Conservation (phyloP, 2,888 invertebrate species). For the Iphiclides podalirius region DNA sequence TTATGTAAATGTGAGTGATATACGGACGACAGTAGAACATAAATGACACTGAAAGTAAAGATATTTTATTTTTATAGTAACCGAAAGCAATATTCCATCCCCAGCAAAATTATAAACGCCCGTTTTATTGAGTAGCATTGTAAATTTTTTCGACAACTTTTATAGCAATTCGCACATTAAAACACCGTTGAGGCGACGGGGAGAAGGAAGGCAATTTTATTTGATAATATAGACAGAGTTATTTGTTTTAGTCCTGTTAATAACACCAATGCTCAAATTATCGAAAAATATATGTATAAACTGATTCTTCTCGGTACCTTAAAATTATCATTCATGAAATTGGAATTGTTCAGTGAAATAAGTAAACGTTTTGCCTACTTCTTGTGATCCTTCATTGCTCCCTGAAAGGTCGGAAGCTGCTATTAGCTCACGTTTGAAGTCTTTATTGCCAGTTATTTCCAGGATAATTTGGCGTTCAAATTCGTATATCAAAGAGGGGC, state of each 20-base stretch:
- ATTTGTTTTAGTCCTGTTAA: neutral
- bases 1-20: constrained; percentile 18
- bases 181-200: constrained; percentile 50
- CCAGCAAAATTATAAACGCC: constrained; percentile 60
- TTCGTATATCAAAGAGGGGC: constrained; percentile 68
- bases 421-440: constrained; percentile 77
- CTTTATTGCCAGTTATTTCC: constrained; percentile 51
- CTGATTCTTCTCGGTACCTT: no score
- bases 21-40: constrained; percentile 20
- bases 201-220: constrained; percentile 38
- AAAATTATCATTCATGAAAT: no score
- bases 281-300: no score
- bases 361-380: constrained; percentile 60
- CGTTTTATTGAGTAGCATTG: constrained; percentile 69
- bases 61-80: constrained; percentile 47
- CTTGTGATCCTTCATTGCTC: constrained; percentile 57
- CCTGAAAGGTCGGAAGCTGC: constrained; percentile 69
- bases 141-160: constrained; percentile 69
- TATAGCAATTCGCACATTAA: constrained; percentile 68
- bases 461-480: constrained; percentile 69
- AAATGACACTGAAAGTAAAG: constrained; percentile 24
- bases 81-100: constrained; percentile 55
- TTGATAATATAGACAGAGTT: constrained; percentile 31
- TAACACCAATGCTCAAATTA: no score
- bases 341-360: constrained; percentile 16